Conservation (phyloP, 2,113 vertebrate species). For the Neogobius melanostomus region DNA sequence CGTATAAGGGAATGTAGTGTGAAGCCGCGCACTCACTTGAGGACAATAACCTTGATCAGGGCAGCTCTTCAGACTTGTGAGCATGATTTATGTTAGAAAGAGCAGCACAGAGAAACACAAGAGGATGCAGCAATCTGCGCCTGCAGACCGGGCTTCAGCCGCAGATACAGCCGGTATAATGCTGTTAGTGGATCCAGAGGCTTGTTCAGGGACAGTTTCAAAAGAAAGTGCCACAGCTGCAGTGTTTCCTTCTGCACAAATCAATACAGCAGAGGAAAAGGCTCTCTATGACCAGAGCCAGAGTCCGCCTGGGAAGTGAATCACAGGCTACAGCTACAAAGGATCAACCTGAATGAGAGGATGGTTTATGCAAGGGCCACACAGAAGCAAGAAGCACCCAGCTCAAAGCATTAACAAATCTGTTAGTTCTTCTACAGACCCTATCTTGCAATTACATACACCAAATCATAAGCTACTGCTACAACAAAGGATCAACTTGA, state of each 20-base stretch:
- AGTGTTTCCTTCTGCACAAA: constrained; percentile 31
- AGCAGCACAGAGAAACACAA: constrained; percentile 33
- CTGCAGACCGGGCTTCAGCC: constrained; percentile 49
- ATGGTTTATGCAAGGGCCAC: constrained; percentile 14
- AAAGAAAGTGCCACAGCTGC: constrained; percentile 53
- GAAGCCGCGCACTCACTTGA: constrained; percentile 49
- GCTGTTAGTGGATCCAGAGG: constrained; percentile 48
- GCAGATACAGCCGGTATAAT: constrained; percentile 38
- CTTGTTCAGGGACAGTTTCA: constrained; percentile 45
- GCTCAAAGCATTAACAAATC: neutral
- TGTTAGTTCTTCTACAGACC: too few species aligned
- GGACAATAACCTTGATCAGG: constrained; percentile 70
- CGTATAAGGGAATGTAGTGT: constrained; percentile 40
- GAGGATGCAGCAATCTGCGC: constrained; percentile 38
- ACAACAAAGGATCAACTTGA: too few species aligned
- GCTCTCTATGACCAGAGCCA: constrained; percentile 7
- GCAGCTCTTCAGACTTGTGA: constrained; percentile 61
- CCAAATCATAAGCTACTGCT: too few species aligned
- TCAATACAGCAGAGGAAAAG: constrained; percentile 36
- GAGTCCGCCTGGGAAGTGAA: constrained; percentile 15
- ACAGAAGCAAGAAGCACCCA: neutral
- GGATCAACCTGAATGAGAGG: constrained; percentile 33
- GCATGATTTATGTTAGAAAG: constrained; percentile 65
- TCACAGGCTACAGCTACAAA: constrained; percentile 13
- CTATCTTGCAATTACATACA: too few species aligned